Evolutionary conservation across 2,888 invertebrate species (phyloP).

Genomic region (Heliothis peltigera): DNA sequence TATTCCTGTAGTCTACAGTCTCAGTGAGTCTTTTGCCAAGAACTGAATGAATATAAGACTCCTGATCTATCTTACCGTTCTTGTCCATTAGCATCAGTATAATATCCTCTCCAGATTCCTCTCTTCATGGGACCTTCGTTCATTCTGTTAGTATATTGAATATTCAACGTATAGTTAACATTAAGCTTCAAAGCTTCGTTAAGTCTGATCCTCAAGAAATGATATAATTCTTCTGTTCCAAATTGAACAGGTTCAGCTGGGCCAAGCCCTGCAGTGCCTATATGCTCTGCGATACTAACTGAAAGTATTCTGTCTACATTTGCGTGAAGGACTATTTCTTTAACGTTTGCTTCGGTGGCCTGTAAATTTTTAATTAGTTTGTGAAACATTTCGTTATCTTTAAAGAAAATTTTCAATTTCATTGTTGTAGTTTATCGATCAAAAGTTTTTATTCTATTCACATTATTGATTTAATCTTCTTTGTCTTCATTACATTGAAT

Average conservation of each 20-base stretch:
- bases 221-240: constrained; percentile 77
- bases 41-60: too few relatives aligned
- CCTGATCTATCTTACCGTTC: constrained; percentile 75
- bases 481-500: too few relatives aligned
- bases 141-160: constrained; percentile 87
- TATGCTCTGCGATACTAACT: constrained; percentile 59
- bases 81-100: constrained; percentile 74
- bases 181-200: constrained; percentile 66
- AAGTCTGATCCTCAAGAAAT: constrained; percentile 82
- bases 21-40: too few relatives aligned
- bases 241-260: constrained; percentile 53
- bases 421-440: too few relatives aligned
- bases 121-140: constrained; percentile 86
- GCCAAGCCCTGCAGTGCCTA: constrained; percentile 59
- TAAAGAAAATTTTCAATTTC: too few relatives aligned
- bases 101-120: constrained; percentile 86
- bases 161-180: constrained; percentile 80
- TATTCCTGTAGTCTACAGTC: too few relatives aligned
- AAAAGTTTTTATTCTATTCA: too few relatives aligned
- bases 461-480: too few relatives aligned
- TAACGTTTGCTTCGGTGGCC: constrained; percentile 75
- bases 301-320: constrained; percentile 79
- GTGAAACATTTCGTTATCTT: too few relatives aligned
- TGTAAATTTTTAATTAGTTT: too few relatives aligned
- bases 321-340: constrained; percentile 84